Conservation (phyloP, 2,797 vertebrate genomes). For the Percopsis omiscomaycus region DNA sequence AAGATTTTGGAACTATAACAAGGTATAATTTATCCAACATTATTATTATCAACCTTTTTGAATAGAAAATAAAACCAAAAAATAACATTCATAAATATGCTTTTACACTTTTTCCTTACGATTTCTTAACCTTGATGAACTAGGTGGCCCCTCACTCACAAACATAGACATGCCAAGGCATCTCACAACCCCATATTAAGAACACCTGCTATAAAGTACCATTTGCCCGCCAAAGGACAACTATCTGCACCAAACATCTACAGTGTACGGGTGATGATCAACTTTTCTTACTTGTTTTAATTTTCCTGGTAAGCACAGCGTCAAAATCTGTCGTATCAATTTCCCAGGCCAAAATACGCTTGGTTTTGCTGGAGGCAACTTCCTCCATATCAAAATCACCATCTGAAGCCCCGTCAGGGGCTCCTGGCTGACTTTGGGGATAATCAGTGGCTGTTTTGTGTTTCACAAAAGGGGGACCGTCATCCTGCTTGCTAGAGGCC, state of each 20-base stretch:
- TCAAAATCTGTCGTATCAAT: conserved; percentile 96
- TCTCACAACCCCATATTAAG: no score
- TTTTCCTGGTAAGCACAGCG: conserved; percentile 82
- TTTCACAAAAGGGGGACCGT: conserved; percentile 66
- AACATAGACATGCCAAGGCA: no score
- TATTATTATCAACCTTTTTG: not conserved
- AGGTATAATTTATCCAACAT: not conserved
- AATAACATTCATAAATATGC: not conserved
- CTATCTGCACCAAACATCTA: not conserved
- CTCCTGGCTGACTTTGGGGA: conserved; percentile 65
- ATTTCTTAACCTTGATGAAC: not conserved
- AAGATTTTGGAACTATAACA: no score
- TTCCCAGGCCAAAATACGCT: conserved; percentile 94
- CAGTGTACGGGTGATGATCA: not conserved
- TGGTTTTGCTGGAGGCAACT: conserved; percentile 75
- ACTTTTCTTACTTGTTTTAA: conserved; percentile 82
- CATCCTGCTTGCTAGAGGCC: conserved; percentile 68
- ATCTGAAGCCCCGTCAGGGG: conserved; percentile 74
- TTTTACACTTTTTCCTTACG: not conserved
- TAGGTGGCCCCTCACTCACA: no score
- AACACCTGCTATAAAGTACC: no score
- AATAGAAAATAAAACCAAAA: not conserved
- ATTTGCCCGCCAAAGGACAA: not conserved
- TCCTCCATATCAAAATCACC: conserved; percentile 84
- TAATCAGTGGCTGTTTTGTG: conserved; percentile 70